Conservation (phyloP, 2,113 vertebrate genomes). For the Crotophaga sulcirostris region DNA sequence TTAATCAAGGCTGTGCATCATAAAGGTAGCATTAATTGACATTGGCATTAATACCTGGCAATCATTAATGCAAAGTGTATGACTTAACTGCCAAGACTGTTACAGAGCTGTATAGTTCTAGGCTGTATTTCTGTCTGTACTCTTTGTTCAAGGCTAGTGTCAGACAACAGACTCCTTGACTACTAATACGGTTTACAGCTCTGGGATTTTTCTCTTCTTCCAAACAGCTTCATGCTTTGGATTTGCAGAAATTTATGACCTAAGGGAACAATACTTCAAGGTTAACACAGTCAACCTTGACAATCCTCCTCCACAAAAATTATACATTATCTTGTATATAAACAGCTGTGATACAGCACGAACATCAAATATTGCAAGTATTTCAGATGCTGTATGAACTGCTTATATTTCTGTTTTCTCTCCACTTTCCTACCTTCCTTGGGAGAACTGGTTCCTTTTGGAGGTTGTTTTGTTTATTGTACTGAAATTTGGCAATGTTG, state of each 20-base stretch:
- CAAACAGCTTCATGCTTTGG: not conserved
- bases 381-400: not conserved
- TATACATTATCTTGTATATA: not conserved
- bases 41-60: not conserved
- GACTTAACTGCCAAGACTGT: not conserved
- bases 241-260: slow-evolving; percentile 38
- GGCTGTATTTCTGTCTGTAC: not conserved
- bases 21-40: not conserved
- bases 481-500: not conserved
- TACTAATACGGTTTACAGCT: not conserved
- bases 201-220: not conserved
- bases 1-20: not conserved
- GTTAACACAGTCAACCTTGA: slow-evolving; percentile 34
- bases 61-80: not conserved
- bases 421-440: not conserved
- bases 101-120: not conserved
- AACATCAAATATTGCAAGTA: slow-evolving; percentile 1
- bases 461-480: not conserved
- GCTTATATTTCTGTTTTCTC: slow-evolving; percentile 22
- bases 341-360: slow-evolving; percentile 20
- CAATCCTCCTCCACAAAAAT: slow-evolving; percentile 51
- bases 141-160: not conserved
- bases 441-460: not conserved
- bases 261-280: slow-evolving; percentile 33
- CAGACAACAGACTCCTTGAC: not conserved